Evolutionary conservation across 2,888 invertebrate species (phyloP).

Genomic region (Heliothis peltigera): DNA sequence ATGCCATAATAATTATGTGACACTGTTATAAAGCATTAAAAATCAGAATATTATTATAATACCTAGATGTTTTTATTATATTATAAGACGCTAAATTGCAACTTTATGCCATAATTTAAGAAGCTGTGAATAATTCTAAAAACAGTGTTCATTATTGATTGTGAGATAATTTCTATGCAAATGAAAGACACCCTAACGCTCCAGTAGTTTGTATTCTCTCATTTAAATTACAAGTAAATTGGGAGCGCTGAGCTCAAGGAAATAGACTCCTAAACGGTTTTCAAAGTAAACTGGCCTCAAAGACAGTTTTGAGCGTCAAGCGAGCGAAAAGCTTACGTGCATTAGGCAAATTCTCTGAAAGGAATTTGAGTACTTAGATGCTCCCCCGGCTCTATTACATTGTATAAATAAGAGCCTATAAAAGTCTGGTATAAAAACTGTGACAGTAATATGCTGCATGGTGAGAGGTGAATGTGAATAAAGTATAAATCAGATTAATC

Average conservation of each 20-base stretch:
- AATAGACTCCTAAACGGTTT: constrained; percentile 43
- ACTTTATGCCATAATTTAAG: not conserved
- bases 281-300: constrained; percentile 33
- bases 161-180: constrained; percentile 36
- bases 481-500: constrained; percentile 55
- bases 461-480: constrained; percentile 42
- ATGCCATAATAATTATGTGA: too few species aligned
- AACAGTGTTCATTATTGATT: constrained; percentile 9
- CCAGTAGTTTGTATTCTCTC: constrained; percentile 42
- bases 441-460: constrained; percentile 10
- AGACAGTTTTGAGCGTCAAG: constrained; percentile 44
- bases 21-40: too few species aligned
- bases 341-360: constrained; percentile 36
- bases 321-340: constrained; percentile 37
- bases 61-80: not conserved
- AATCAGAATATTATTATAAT: not conserved
- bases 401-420: constrained; percentile 2
- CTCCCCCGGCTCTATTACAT: not conserved
- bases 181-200: constrained; percentile 32
- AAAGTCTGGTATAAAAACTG: constrained; percentile 2
- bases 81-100: too few species aligned
- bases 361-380: constrained; percentile 23
- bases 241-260: constrained; percentile 17
- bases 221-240: constrained; percentile 50
- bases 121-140: constrained; percentile 5